phyloP scores from a whole-genome alignment of 2,888 invertebrate genomes.

The Thysanoteuthis rhombus region DNA sequence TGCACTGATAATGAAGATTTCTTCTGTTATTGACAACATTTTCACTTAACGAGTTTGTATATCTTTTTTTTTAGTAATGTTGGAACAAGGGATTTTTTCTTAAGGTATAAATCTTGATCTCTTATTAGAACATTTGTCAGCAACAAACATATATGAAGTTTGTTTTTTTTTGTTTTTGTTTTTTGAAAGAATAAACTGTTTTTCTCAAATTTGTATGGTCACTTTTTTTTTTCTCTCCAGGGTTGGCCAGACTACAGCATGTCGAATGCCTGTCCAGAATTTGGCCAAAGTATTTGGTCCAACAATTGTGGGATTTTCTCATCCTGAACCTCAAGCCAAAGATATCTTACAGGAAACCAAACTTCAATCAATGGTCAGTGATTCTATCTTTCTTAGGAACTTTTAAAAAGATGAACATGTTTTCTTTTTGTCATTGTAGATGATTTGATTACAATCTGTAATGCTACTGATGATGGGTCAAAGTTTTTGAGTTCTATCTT shows the following conservation, averaged over 20 bases:
- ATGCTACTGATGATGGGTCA: too few relatives aligned
- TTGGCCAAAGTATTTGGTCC: conserved; percentile 92
- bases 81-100: too few relatives aligned
- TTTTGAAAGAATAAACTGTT: not conserved
- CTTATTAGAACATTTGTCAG: too few relatives aligned
- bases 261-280: conserved; percentile 91
- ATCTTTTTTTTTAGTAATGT: too few relatives aligned
- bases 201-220: not conserved
- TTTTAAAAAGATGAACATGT: too few relatives aligned
- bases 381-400: not conserved
- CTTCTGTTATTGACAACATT: not conserved
- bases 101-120: too few relatives aligned
- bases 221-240: conserved; percentile 68
- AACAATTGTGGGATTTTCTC: conserved; percentile 90
- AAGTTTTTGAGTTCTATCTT: too few relatives aligned
- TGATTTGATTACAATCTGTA: not conserved
- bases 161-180: too few relatives aligned
- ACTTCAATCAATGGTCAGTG: conserved; percentile 72
- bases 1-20: too few relatives aligned
- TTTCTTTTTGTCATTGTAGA: not conserved
- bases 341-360: conserved; percentile 80
- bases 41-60: not conserved
- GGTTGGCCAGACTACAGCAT: conserved; percentile 82
- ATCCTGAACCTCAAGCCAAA: conserved; percentile 74
- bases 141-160: too few relatives aligned